Evolutionary conservation across 2,797 vertebrate genomes (phyloP).

Genomic region (Peromyscus melanophrys): DNA sequence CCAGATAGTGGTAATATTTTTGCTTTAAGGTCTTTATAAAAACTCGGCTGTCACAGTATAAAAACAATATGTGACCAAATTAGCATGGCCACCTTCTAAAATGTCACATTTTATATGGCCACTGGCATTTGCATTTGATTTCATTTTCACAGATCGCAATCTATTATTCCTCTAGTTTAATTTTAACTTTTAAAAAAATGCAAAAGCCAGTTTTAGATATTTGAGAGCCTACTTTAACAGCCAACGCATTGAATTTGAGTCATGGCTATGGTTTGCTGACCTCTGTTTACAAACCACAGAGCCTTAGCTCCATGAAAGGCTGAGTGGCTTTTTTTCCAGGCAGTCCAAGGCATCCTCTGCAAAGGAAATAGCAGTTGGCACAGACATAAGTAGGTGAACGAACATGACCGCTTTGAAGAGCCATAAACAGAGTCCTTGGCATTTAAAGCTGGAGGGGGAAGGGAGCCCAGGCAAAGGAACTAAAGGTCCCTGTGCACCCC

Average conservation of each 20-base stretch:
- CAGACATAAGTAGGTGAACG: neutral
- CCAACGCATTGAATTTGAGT: neutral
- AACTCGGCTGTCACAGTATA: neutral
- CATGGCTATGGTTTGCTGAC: neutral
- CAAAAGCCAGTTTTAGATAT: neutral
- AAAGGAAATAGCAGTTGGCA: conserved; percentile 14
- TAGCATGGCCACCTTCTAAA: neutral
- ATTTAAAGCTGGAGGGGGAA: neutral
- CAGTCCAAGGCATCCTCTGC: conserved; percentile 4
- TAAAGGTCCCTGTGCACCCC: neutral
- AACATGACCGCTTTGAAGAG: conserved; percentile 18
- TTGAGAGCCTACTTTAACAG: neutral
- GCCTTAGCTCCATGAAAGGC: neutral
- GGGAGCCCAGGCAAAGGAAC: neutral
- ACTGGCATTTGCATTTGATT: neutral
- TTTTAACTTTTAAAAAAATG: neutral
- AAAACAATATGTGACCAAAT: neutral
- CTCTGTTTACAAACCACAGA: conserved; percentile 35
- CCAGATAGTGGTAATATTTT: neutral
- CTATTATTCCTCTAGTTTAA: conserved; percentile 21
- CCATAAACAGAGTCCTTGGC: neutral
- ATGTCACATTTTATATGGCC: neutral
- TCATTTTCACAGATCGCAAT: neutral
- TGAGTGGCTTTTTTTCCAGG: conserved; percentile 45
- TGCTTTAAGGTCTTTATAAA: neutral